These are phyloP conservation scores for Mustela nigripes DNA, from an alignment of 2,113 vertebrate genomes.

Conservation along the genomic window DNA sequence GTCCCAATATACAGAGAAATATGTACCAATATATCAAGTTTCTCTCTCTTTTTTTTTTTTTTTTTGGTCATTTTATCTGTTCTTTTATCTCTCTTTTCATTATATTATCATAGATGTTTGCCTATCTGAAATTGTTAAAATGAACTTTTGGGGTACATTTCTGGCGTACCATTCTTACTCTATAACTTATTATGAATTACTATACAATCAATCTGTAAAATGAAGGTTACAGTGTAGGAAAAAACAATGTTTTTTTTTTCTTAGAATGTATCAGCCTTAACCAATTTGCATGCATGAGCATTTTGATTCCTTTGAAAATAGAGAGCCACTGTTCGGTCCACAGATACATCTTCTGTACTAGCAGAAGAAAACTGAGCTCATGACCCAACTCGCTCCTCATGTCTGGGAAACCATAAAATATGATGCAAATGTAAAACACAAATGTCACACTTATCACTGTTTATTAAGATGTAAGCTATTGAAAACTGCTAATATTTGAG, in stretches of 20 bases:
- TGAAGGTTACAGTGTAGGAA: background rate
- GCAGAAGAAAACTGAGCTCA: conserved; percentile 52
- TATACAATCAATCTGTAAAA: background rate
- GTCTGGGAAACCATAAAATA: background rate
- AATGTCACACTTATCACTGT: background rate
- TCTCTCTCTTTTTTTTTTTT: background rate
- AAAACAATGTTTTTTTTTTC: conserved; percentile 33
- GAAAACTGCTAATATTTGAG: conserved; percentile 32
- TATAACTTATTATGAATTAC: background rate
- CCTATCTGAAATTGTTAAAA: background rate
- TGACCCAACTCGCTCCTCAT: background rate
- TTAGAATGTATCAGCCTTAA: conserved; percentile 13
- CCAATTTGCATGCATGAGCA: background rate
- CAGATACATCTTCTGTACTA: conserved; percentile 35
- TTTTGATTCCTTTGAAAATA: conserved; percentile 63
- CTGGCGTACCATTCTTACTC: background rate
- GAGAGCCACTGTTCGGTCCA: conserved; percentile 37
- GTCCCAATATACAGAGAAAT: conserved; percentile 6
- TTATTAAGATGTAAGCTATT: background rate
- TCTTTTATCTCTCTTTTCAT: background rate
- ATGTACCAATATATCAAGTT: rapidly evolving
- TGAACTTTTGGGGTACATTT: background rate
- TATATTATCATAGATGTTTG: background rate
- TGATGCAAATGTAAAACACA: background rate
- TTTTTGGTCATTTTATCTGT: background rate